Conservation (phyloP, 2,888 invertebrate genomes). For the Tachina grossa region DNA sequence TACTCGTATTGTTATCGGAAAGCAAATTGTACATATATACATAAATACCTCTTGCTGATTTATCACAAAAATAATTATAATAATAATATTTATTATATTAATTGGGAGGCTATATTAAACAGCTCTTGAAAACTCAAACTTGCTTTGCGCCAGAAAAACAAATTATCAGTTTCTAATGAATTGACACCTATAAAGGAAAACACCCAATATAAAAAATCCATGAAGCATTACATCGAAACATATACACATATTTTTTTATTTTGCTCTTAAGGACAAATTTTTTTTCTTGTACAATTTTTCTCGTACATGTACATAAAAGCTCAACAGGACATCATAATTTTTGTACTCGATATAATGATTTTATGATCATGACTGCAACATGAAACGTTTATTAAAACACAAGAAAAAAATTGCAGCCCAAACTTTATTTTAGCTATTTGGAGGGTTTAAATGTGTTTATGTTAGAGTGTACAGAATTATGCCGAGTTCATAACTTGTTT, state of each 20-base stretch:
- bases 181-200: constrained; percentile 64
- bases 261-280: constrained; percentile 43
- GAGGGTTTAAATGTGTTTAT: constrained; percentile 6
- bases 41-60: constrained; percentile 48
- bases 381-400: constrained; percentile 61
- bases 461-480: constrained; percentile 1
- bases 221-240: constrained; percentile 28
- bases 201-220: constrained; percentile 53
- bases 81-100: constrained; percentile 30
- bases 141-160: constrained; percentile 5
- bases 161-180: constrained; percentile 64
- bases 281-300: constrained; percentile 44
- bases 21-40: neutral
- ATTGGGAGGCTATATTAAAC: constrained; percentile 56
- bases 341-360: constrained; percentile 59
- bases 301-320: constrained; percentile 67
- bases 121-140: constrained; percentile 37
- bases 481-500: constrained; percentile 67
- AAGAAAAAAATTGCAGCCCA: constrained; percentile 39
- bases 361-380: constrained; percentile 61
- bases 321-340: constrained; percentile 71
- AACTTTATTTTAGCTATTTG: constrained; percentile 24
- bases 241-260: neutral
- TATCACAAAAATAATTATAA: neutral
- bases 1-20: too few species aligned